Conservation (phyloP, 2,113 vertebrate genomes). For the Cryptomyrus ogoouensis region DNA sequence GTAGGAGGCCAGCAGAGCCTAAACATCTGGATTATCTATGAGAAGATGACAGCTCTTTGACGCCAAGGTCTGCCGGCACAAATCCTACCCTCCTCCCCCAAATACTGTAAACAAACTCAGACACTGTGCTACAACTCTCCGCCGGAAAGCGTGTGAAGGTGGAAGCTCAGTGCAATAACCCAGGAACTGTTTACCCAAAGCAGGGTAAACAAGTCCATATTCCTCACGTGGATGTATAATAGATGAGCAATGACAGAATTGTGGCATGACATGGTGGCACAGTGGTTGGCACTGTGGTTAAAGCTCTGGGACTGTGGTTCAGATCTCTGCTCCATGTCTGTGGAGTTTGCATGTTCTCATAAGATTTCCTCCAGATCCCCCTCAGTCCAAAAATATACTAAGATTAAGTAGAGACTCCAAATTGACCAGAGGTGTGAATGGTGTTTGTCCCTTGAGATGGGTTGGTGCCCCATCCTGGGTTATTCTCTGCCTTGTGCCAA, state of each 20-base stretch:
- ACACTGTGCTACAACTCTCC: background rate
- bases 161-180: background rate
- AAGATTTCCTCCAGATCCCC: too few relatives aligned
- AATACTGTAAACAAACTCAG: background rate
- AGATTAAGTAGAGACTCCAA: background rate
- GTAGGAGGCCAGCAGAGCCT: background rate
- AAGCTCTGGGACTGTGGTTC: background rate
- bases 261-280: slow-evolving; percentile 57
- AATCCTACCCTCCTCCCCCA: background rate
- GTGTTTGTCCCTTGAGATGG: background rate
- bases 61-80: background rate
- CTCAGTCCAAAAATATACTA: background rate
- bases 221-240: background rate
- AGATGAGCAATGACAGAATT: background rate
- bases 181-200: background rate
- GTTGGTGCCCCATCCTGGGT: background rate
- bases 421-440: background rate
- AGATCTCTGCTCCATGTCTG: background rate
- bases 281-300: too few relatives aligned
- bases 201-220: background rate
- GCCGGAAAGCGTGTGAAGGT: background rate
- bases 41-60: background rate
- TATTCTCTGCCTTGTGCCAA: background rate
- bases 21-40: background rate
- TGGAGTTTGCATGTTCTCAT: too few relatives aligned